Base-by-base conservation (phyloP, 2,797 vertebrate species). In the Antrozous pallidus region DNA sequence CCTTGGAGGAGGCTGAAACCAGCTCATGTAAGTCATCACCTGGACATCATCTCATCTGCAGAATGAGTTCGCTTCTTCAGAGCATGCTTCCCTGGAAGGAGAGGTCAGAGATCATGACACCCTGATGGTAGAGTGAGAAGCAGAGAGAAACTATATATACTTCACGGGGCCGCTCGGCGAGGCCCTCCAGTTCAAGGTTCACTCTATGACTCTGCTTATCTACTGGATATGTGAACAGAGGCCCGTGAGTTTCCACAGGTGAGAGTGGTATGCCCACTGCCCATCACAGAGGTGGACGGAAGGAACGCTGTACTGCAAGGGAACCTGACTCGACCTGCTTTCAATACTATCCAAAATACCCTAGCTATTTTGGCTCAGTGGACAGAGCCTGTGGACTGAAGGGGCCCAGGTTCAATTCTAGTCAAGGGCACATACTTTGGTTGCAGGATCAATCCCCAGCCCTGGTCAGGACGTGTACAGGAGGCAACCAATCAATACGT, bases 201-300 rank as follows among this genome's bases (percentile, higher is more conserved):
- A 4, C 9, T 71, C 24, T 38, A 0, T 20, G 22, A n/a, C 14
- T 16, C 24, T 67, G 22, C 6, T 36, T 13, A 22, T 40, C 67
- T 33, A 3, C 28, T 58, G 38, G 51, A 9, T 18, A 4, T 28
- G 36, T n/a, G 45, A 17, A 51, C 13, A 73, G 82, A 75, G 18
- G 13, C 9, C 17, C 4, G 4, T 5, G 26, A 42, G 31, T 9
- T 28, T 42, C 40, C 73, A 11, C 3, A 12, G 18, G 20, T 75
- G 6, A 36, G 24, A 65, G 17, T 10, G 1, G 5, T 18, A 1
- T 20, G 0, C 0, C 0, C 16, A 31, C 31, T 10, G 1, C 22
- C 31, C 11, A 8, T 51, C 26, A 26, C 11, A 33, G 24, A 0
- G 20, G 11, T 5, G 18, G 40, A 31, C 3, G 10, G 38, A 82